Conservation (phyloP, 2,888 invertebrate species). For the Caenorhabditis sulstoni region DNA sequence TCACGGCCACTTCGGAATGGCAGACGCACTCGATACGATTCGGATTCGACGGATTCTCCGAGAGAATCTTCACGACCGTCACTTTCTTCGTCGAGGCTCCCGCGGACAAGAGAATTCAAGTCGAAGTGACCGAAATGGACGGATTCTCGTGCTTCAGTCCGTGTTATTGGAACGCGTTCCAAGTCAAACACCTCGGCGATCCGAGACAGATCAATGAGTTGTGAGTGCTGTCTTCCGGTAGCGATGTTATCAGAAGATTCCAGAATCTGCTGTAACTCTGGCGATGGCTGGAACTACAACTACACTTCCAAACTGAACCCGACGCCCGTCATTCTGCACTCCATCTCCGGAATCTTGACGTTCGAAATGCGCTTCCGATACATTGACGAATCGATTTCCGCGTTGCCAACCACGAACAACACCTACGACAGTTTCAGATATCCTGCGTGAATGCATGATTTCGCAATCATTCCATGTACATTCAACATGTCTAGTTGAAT, state of each 20-base stretch:
- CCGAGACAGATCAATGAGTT: neutral
- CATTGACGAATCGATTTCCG: neutral
- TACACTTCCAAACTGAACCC: conserved; percentile 2
- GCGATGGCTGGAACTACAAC: neutral
- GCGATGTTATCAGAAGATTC: neutral
- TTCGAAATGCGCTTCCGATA: neutral
- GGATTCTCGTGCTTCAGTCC: neutral
- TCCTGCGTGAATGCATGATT: neutral
- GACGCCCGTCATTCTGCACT: neutral
- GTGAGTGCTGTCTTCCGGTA: neutral
- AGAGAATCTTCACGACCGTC: neutral
- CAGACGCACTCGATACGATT: neutral
- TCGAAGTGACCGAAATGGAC: neutral
- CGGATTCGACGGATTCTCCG: neutral
- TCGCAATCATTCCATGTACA: no score
- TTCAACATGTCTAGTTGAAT: no score
- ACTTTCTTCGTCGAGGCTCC: neutral
- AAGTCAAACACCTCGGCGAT: neutral
- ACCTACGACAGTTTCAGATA: neutral
- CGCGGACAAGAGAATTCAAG: neutral
- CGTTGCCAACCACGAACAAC: neutral
- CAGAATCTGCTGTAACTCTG: neutral
- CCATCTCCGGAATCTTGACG: neutral
- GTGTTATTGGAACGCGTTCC: neutral
- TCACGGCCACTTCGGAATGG: conserved; percentile 7